Evolutionary conservation across 2,113 vertebrate genomes (phyloP).

Genomic region (Pandion haliaetus): DNA sequence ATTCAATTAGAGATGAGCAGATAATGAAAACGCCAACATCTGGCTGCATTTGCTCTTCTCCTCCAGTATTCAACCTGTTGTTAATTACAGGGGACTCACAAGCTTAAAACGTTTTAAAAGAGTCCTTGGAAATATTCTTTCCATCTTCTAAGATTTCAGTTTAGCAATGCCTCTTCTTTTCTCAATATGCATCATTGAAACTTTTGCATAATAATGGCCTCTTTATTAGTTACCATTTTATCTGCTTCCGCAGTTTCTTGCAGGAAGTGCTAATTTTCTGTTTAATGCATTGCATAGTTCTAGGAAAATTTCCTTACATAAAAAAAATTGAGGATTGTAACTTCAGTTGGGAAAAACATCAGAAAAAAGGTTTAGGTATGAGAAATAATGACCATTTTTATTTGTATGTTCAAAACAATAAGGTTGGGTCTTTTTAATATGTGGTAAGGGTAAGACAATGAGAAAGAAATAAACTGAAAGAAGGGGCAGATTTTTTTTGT

Average conservation of each 20-base stretch:
- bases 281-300: not conserved
- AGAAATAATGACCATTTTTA: not conserved
- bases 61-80: not conserved
- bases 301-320: not conserved
- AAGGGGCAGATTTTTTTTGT: not conserved
- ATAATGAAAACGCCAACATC: constrained; percentile 24
- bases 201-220: not conserved
- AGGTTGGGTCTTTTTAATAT: not conserved
- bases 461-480: not conserved
- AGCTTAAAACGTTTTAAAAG: not conserved
- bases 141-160: not conserved
- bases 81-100: not conserved
- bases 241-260: not conserved
- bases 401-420: not conserved
- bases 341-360: not conserved
- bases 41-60: not conserved
- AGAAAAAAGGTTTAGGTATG: not conserved
- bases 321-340: not conserved
- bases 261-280: not conserved
- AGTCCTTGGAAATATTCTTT: not conserved
- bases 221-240: not conserved
- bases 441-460: not conserved
- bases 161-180: not conserved
- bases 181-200: not conserved
- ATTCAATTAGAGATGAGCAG: constrained; percentile 20